Evolutionary conservation across 2,888 invertebrate species (phyloP).

Genomic region (Coecobrya sp.): DNA sequence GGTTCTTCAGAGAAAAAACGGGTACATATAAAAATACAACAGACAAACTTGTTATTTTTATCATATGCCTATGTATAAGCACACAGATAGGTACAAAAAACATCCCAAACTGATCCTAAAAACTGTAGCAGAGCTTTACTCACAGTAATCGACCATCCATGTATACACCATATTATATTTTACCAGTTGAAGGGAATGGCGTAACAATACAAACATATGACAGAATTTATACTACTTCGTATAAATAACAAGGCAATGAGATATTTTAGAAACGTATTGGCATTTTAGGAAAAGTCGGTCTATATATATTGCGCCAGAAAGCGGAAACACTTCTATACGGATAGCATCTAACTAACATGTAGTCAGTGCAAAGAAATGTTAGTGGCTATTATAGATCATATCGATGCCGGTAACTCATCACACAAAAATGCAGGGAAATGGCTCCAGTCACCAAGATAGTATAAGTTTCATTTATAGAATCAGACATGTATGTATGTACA

Average conservation of each 20-base stretch:
- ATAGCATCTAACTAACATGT: not conserved
- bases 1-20: not conserved
- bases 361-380: not conserved
- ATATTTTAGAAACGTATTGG: not conserved
- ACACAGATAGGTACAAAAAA: not conserved
- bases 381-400: conserved; percentile 19
- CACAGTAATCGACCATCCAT: not conserved
- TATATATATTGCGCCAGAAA: not conserved
- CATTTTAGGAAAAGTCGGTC: no score
- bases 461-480: conserved; percentile 24
- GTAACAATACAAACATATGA: conserved; percentile 1
- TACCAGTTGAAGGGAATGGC: not conserved
- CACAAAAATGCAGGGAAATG: conserved; percentile 38
- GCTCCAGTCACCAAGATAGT: conserved; percentile 49
- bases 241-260: conserved; percentile 11
- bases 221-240: conserved; percentile 8
- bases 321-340: conserved; percentile 12
- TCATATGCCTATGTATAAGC: not conserved
- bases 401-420: conserved; percentile 52
- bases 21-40: not conserved
- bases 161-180: not conserved
- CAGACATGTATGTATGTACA: not conserved
- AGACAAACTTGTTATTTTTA: not conserved
- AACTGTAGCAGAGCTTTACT: not conserved
- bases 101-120: not conserved